A percentile compares a stretch with the other conserved stretches of the same genome.
phyloP scores from a whole-genome alignment of 2,888 invertebrate species.

The Drosophila glabriapex region DNA sequence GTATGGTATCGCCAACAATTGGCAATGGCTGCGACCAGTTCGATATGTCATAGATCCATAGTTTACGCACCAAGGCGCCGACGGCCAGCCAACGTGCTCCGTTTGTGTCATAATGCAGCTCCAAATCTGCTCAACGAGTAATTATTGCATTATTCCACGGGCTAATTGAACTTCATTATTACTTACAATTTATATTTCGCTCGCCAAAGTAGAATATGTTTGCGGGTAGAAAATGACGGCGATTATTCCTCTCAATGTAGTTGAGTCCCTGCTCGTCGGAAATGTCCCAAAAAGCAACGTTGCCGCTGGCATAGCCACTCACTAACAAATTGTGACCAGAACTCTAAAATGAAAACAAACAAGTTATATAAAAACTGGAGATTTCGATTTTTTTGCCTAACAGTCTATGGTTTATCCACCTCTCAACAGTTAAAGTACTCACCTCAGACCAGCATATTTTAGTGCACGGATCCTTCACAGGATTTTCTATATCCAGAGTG shows the following conservation, averaged over 20 bases:
- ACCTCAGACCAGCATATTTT: constrained; percentile 84
- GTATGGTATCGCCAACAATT: constrained; percentile 57
- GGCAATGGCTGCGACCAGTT: constrained; percentile 69
- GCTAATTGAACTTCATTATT: neutral
- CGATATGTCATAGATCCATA: constrained; percentile 76
- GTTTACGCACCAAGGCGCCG: constrained; percentile 57
- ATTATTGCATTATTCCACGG: neutral
- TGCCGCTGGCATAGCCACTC: constrained; percentile 88
- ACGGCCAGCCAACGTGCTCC: constrained; percentile 83
- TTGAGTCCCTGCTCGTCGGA: constrained; percentile 82
- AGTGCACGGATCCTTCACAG: constrained; percentile 56
- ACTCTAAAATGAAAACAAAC: constrained; percentile 32
- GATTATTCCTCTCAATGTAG: constrained; percentile 71
- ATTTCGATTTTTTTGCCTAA: neutral
- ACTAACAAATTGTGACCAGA: constrained; percentile 86
- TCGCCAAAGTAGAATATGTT: constrained; percentile 87
- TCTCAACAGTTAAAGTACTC: neutral
- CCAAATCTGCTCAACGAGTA: constrained; percentile 64
- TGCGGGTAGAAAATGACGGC: constrained; percentile 86
- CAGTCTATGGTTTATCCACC: neutral
- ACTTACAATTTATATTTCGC: constrained; percentile 86
- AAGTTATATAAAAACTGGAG: neutral
- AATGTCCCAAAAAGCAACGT: constrained; percentile 88
- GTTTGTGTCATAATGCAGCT: constrained; percentile 81
- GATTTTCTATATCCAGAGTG: constrained; percentile 60